Base-by-base conservation (phyloP, 2,797 vertebrate species). In the Schizopygopsis pylzovi region DNA sequence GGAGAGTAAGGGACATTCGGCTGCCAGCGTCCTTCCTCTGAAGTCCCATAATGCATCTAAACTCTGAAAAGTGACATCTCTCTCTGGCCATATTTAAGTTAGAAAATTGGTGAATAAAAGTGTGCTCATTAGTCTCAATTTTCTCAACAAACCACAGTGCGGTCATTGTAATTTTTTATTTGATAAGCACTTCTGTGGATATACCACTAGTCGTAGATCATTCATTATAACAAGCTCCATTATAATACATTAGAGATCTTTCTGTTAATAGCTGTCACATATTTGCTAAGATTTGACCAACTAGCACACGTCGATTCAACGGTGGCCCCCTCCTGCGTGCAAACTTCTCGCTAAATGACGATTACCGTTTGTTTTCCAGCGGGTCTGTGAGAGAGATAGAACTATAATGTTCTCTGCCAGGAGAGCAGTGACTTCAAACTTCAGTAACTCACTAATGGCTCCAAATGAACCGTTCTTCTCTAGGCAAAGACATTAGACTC, bases 381-480 rank as follows among this genome's bases (percentile, higher is more conserved):
- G 45, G 75, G 81, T 61, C 82, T 37, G 65, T 72, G 54, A 86
- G 75, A 52, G 33, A 79, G 25, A 84, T 56, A 28, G 61, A 75
- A 33, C 41, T 45, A 61, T 88, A 82, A 52, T 85, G 82, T 82
- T 84, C 87, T 85, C 41, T 45, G 83, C 61, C 81, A 77, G 68
- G 70, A 81, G 78, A 81, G 72, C 77, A 63, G 49, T 20, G 65
- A 73, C 85, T 89, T 86, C 63, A 61, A 81, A 84, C 71, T 82
- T 80, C 78, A 83, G 54, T 86, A 89, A 80, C 82, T 79, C 72
- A 52, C 85, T 89, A 89, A 90, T 89, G 86, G 79, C 79, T 88
- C 86, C 76, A 86, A 87, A 89, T 88, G 81, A 88, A 87, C 81
- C 88, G 39, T 84, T 86, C 70, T 84, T 87, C 73, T 88, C 49